Percentiles rank a stretch among this genome's conserved stretches.
phyloP scores from a whole-genome alignment of 2,113 vertebrate species.

The Meles meles region DNA sequence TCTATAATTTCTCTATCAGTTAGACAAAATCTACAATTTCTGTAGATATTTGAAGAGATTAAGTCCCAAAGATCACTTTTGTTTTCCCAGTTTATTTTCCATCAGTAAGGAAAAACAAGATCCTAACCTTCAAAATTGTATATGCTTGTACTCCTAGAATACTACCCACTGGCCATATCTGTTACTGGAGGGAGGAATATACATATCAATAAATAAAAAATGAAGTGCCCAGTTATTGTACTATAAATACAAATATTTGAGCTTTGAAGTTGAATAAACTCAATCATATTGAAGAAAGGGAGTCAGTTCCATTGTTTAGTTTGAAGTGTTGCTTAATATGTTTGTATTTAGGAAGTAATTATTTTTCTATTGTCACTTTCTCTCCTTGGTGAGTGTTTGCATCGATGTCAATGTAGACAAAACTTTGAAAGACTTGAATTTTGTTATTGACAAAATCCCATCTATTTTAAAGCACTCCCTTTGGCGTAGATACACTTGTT shows the following conservation, averaged over 20 bases:
- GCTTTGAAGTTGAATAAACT: background rate
- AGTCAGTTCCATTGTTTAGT: background rate
- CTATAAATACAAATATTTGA: background rate
- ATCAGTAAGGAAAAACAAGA: background rate
- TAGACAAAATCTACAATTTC: background rate
- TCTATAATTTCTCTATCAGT: too few relatives aligned
- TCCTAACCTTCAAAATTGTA: background rate
- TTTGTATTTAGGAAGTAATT: background rate
- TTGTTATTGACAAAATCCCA: background rate
- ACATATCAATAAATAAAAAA: background rate
- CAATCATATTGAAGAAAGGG: background rate
- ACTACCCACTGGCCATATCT: background rate
- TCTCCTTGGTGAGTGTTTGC: background rate
- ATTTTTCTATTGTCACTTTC: background rate
- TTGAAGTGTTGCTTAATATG: background rate
- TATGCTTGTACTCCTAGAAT: background rate
- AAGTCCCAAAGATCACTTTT: background rate
- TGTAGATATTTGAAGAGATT: background rate
- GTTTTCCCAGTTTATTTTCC: background rate
- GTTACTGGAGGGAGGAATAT: background rate
- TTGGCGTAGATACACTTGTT: background rate
- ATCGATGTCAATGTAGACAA: background rate
- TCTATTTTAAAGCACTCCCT: background rate
- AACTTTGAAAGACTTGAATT: background rate
- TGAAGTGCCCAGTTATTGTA: background rate